phyloP scores from a whole-genome alignment of 2,797 vertebrate genomes.

The Periparus ater region DNA sequence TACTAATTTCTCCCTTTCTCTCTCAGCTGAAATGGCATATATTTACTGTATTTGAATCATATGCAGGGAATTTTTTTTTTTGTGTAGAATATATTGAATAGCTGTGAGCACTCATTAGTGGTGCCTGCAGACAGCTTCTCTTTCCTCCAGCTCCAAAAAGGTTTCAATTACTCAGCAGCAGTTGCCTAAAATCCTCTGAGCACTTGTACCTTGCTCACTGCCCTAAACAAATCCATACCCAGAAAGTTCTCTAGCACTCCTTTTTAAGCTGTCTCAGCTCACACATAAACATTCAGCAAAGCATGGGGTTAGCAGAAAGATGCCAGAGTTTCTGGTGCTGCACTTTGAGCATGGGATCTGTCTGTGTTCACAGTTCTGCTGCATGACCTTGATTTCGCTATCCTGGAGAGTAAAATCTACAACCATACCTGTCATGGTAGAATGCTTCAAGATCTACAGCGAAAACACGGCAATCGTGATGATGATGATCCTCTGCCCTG shows the following conservation, averaged over 20 bases:
- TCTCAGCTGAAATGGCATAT: neutral
- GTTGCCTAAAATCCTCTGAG: conserved; percentile 7
- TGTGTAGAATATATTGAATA: neutral
- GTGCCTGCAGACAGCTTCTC: neutral
- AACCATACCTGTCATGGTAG: too few relatives aligned
- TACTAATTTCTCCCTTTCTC: neutral
- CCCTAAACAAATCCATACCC: neutral
- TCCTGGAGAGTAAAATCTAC: neutral
- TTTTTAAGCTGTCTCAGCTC: conserved; percentile 13
- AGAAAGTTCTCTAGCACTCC: neutral
- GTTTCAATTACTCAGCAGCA: conserved; percentile 28
- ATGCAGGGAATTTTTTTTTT: neutral
- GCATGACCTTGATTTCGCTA: neutral
- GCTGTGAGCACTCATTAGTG: neutral
- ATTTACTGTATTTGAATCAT: neutral
- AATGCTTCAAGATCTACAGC: neutral
- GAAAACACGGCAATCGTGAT: neutral
- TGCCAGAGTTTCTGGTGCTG: neutral
- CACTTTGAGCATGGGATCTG: neutral
- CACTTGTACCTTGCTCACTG: neutral
- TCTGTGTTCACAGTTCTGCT: neutral
- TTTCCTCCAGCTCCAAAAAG: neutral
- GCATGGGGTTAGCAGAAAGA: neutral
- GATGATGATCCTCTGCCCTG: neutral
- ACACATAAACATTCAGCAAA: neutral